Base-by-base conservation (phyloP, 1,140 invertebrate genomes). In the Calosoma granatense region DNA sequence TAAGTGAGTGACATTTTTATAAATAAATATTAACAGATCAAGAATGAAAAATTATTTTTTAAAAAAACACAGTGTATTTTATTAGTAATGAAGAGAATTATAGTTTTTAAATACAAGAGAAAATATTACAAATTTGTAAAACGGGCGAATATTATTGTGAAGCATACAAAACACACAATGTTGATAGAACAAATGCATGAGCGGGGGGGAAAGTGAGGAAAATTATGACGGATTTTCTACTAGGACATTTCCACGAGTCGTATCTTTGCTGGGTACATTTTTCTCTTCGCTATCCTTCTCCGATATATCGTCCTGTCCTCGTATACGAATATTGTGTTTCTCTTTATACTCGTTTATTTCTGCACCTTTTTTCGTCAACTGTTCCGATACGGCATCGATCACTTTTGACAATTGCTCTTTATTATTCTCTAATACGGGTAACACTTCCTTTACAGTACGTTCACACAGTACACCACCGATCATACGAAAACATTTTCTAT, bases 311-410 rank as follows among this genome's bases (percentile, higher is more conserved):
- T 84, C 83, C 55, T 80, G 75, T 1, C 84, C 84, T 64, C 82
- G 78, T 63, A 90, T 81, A 67, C 78, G 81, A 63, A 97, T 93
- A 70, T 93, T 91, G 67, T 96, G 80, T 64, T 90, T 87, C 67
- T 94, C 90, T 69, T 92, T 92, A 72, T 90, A 97, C 61, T 94
- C 88, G 70, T 96, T 94, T 26, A 98, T 88, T 74, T 97, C 92
- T 53, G 81, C 74, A 2, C 93, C 94, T 75, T 97, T 97, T 61
- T 84, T 83, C 26, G 84, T 77, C 12, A 97, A 73, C 70, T 95
- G 87, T 52, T 88, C 85, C 53, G 86, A 87, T 12, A 95, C 75
- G 54, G 78, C 78, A 67, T 87, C 82, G 54, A 94, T 83, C 1
- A 91, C 78, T 72, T 87, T 84, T 2, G 79, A 79, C 59, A 97